These are phyloP conservation scores for Temnothorax rugatulus DNA, from an alignment of 2,888 invertebrate genomes.

Conservation along the genomic window DNA sequence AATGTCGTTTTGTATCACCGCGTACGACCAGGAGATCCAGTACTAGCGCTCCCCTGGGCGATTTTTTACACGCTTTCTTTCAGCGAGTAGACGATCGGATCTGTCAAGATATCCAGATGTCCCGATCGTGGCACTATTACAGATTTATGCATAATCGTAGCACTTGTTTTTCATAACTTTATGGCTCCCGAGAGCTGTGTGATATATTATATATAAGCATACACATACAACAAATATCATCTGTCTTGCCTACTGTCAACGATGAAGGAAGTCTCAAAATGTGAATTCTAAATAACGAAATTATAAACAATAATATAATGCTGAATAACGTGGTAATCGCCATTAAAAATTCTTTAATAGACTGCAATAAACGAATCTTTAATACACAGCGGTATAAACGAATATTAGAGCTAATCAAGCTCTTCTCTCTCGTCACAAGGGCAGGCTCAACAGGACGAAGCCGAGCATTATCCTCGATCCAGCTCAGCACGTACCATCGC, in stretches of 20 bases:
- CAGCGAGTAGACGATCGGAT: conserved; percentile 49
- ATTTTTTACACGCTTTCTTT: conserved; percentile 49
- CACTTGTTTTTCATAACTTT: conserved; percentile 27
- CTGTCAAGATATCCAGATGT: conserved; percentile 34
- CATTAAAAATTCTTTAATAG: conserved; percentile 4
- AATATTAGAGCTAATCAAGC: conserved; percentile 19
- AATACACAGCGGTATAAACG: background rate
- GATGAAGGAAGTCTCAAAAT: background rate
- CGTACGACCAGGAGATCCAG: conserved; percentile 36
- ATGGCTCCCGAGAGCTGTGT: conserved; percentile 35
- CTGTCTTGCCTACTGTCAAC: background rate
- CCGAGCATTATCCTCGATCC: conserved; percentile 41
- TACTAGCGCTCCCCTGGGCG: conserved; percentile 43
- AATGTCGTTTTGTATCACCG: conserved; percentile 43
- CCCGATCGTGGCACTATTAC: conserved; percentile 34
- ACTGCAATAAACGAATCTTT: background rate
- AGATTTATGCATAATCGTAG: conserved; percentile 42
- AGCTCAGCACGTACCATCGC: conserved; percentile 27
- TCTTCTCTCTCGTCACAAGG: conserved; percentile 29
- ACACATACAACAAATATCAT: conserved; percentile 14
- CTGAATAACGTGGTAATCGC: background rate
- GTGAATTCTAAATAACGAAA: background rate
- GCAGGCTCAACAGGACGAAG: conserved; percentile 53
- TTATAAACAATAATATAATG: background rate
- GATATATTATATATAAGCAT: conserved; percentile 1